phyloP scores from a whole-genome alignment of 2,888 invertebrate species.

The Frankliniella fusca region DNA sequence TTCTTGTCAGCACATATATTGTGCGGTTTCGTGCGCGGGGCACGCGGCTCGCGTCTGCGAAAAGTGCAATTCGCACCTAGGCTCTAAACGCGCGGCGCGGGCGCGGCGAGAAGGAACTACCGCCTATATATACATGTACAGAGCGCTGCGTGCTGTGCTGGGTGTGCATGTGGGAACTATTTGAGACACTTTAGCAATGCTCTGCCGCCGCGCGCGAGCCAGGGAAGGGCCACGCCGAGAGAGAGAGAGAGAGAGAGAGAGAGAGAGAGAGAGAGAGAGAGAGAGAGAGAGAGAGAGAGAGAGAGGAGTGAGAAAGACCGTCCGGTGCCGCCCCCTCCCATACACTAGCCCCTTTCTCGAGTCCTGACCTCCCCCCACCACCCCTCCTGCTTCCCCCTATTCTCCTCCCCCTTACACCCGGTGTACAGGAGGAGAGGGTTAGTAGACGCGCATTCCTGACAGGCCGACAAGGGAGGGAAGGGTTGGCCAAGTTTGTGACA shows the following conservation, averaged over 20 bases:
- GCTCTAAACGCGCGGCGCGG: neutral
- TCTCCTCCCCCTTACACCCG: neutral
- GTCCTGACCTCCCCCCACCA: neutral
- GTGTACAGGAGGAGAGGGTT: neutral
- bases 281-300: neutral
- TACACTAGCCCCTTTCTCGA: too few species aligned
- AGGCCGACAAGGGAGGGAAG: slow-evolving; percentile 16
- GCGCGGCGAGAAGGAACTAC: neutral
- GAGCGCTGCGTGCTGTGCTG: neutral
- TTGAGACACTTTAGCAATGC: slow-evolving; percentile 18
- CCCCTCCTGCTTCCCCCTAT: too few species aligned
- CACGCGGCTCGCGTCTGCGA: neutral
- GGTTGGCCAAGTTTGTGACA: slow-evolving; percentile 18
- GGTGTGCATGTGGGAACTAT: slow-evolving; percentile 2
- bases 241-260: neutral
- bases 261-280: neutral
- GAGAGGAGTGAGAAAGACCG: neutral
- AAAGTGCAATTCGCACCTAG: neutral
- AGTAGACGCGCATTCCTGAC: neutral
- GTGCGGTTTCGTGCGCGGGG: neutral
- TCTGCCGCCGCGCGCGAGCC: neutral
- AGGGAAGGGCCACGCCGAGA: neutral
- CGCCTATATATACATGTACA: neutral
- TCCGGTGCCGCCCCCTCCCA: neutral
- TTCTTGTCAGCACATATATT: neutral